These are phyloP conservation scores for Arnoldichthys spilopterus DNA, from an alignment of 2,797 vertebrate genomes.

Conservation along the genomic window DNA sequence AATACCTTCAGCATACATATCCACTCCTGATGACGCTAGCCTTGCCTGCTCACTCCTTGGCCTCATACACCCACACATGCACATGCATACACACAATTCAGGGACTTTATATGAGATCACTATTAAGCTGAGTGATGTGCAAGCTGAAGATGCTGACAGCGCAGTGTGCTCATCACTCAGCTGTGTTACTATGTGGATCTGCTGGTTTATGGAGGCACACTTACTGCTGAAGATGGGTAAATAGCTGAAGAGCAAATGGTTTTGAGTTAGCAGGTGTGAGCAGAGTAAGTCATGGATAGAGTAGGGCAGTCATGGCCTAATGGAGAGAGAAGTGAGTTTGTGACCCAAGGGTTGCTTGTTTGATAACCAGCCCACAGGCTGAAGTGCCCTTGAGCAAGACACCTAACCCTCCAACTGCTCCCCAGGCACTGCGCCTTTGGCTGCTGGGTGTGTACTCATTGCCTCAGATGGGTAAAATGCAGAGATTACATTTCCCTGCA, in stretches of 20 bases:
- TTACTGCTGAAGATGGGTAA: neutral
- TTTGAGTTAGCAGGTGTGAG: neutral
- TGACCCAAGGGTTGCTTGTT: too few relatives aligned
- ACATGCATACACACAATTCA: slow-evolving; percentile 5
- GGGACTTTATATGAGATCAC: neutral
- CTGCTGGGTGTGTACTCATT: too few relatives aligned
- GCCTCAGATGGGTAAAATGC: too few relatives aligned
- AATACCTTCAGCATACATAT: slow-evolving; percentile 33
- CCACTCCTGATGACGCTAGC: slow-evolving; percentile 19
- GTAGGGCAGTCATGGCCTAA: too few relatives aligned
- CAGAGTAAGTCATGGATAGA: neutral
- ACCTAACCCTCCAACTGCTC: too few relatives aligned
- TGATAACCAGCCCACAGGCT: too few relatives aligned
- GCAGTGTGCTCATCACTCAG: neutral
- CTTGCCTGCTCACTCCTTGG: slow-evolving; percentile 2
- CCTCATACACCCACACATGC: neutral
- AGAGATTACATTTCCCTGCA: too few relatives aligned
- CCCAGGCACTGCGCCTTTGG: too few relatives aligned
- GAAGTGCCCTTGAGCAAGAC: too few relatives aligned
- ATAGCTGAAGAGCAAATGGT: neutral
- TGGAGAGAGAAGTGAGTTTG: too few relatives aligned
- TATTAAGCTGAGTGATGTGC: slow-evolving; percentile 37
- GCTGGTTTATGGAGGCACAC: slow-evolving; percentile 7
- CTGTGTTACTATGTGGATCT: slow-evolving; percentile 9
- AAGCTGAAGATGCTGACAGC: slow-evolving; percentile 25